These are phyloP conservation scores for Stratiomys singularior DNA, from an alignment of 2,888 invertebrate species.

Conservation along the genomic window DNA sequence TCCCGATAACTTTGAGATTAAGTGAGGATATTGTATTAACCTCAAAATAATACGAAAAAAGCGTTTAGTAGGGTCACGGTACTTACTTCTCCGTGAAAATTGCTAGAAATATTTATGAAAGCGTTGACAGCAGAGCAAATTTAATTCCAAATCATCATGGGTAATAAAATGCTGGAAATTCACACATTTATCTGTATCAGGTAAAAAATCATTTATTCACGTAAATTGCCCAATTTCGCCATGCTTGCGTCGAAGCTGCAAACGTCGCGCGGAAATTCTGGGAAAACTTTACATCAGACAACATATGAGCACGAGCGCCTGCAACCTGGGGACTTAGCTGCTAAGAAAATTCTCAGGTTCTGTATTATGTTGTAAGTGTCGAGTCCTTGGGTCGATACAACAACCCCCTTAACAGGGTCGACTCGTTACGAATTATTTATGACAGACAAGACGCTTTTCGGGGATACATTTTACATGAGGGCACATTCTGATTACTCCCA, in stretches of 20 bases:
- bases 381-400: neutral
- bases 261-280: neutral
- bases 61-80: no score
- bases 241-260: neutral
- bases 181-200: no score
- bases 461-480: slow-evolving; percentile 32
- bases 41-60: no score
- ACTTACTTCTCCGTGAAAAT: no score
- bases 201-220: neutral
- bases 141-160: no score
- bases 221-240: neutral
- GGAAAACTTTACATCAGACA: neutral
- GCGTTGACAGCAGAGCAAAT: no score
- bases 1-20: no score
- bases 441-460: slow-evolving; percentile 14
- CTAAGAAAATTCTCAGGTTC: neutral
- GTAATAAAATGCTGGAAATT: no score
- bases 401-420: slow-evolving; percentile 18
- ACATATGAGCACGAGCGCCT: neutral
- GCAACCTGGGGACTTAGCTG: neutral
- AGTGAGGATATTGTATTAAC: no score
- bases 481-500: slow-evolving; percentile 2
- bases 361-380: slow-evolving; percentile 2
- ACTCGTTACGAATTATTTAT: slow-evolving; percentile 27
- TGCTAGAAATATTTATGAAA: no score